These are phyloP conservation scores for Portunus trituberculatus DNA, from an alignment of 1,140 invertebrate species.

Conservation along the genomic window DNA sequence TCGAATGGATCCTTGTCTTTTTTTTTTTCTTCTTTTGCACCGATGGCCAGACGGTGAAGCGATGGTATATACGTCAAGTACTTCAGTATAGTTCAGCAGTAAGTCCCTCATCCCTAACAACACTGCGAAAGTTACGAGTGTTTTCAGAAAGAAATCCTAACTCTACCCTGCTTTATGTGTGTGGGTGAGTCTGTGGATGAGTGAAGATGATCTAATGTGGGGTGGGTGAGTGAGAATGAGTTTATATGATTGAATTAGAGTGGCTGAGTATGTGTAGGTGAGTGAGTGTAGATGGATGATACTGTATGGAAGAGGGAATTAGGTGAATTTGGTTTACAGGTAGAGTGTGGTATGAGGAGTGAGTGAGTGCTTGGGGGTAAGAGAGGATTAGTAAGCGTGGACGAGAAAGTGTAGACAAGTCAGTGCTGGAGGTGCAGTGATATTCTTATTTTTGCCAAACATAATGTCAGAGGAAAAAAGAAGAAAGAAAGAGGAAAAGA, in stretches of 20 bases:
- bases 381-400: too few species aligned
- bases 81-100: neutral
- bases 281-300: neutral
- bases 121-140: neutral
- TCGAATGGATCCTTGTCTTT: neutral
- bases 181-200: neutral
- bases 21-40: neutral
- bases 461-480: too few species aligned
- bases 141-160: neutral
- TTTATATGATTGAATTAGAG: neutral
- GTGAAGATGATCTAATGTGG: neutral
- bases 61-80: too few species aligned
- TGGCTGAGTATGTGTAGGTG: neutral
- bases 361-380: too few species aligned
- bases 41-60: neutral
- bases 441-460: too few species aligned
- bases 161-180: neutral
- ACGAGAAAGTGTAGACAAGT: too few species aligned
- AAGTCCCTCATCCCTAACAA: neutral
- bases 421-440: too few species aligned
- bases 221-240: neutral
- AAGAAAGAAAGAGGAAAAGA: too few species aligned
- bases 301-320: too few species aligned
- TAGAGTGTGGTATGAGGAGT: too few species aligned
- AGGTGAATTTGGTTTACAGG: too few species aligned